These are phyloP conservation scores for Pleuronectes platessa DNA, from an alignment of 2,113 vertebrate species.

Conservation along the genomic window DNA sequence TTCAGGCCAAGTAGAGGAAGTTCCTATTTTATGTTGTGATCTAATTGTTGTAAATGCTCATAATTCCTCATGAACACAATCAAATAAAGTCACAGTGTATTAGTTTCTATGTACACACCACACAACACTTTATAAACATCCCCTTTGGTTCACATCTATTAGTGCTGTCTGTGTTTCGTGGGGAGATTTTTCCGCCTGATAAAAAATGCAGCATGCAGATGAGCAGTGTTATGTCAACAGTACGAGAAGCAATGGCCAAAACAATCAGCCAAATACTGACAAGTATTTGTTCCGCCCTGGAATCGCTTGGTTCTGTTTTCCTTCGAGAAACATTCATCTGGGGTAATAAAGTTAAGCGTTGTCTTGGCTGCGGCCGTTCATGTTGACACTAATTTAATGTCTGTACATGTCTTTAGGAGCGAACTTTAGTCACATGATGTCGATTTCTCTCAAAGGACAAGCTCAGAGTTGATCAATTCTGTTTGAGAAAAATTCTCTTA, in stretches of 20 bases:
- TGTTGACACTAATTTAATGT: neutral
- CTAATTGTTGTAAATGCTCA: neutral
- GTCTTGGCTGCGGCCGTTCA: neutral
- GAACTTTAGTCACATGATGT: neutral
- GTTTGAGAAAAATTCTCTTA: too few relatives aligned
- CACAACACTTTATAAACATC: neutral
- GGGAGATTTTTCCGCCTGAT: neutral
- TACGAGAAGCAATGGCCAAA: neutral
- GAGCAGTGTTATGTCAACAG: neutral
- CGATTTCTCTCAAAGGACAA: too few relatives aligned
- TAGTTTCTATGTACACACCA: too few relatives aligned
- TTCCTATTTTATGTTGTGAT: neutral
- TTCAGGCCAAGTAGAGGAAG: neutral
- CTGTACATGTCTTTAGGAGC: neutral
- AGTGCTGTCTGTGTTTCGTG: neutral
- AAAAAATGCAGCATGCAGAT: neutral
- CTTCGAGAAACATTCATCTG: neutral
- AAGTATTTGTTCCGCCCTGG: neutral
- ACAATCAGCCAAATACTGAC: neutral
- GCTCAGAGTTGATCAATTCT: too few relatives aligned
- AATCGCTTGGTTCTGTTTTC: neutral
- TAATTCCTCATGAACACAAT: neutral
- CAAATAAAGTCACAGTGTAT: neutral
- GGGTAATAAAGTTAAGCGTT: neutral
- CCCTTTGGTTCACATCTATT: neutral